Evolutionary conservation across 2,888 invertebrate species (phyloP), one percentile per base, ranked within the genome.

Genomic region (Melinopterus prodromus): DNA sequence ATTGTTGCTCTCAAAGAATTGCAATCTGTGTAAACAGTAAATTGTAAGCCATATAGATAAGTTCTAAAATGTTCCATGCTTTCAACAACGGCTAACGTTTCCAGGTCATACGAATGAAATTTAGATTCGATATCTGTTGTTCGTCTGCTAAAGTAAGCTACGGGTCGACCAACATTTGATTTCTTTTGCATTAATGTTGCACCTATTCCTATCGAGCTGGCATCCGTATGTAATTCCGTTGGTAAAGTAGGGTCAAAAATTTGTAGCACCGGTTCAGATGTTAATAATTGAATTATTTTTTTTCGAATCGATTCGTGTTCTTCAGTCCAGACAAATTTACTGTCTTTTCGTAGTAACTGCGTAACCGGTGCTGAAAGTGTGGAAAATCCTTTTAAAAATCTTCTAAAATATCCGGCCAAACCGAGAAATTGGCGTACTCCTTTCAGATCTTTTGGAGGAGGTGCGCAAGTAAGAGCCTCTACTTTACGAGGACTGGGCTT

Each of bases 1-100:
- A 14, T 69, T n/a, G 69, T n/a, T n/a, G 69, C 69, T 69, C 15
- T 69, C 15, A 69, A 15, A 6, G 86, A 82, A 76, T 86, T 86
- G 75, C 87, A 88, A 77, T 89, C 88, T 0, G 86, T 87, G 4
- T 85, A 77, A 0, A 87, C 80, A 12, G 80, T 83, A 77, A 87
- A 86, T 0, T 76, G 77, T 9, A 82, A 81, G 1, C 85, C 85
- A 14, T 84, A 78, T 0, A 86, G 71, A 76, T 86, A 86, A 5
- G 83, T 82, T 6, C 85, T 82, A 80, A 87, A 86, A 79, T 85
- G 81, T 71, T 83, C 77, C 0, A 87, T 35, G 0, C 84, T 83
- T 72, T 83, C 85, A 0, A 87, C 82, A 0, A 88, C 83, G 0
- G 88, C 88, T 76, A 88, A 80, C 1, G 84, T 83, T 77, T 88